Percentiles rank a stretch among this genome's conserved stretches.
These are phyloP conservation scores for Hoplodrina blanda DNA, from an alignment of 2,888 invertebrate species.

Conservation along the genomic window DNA sequence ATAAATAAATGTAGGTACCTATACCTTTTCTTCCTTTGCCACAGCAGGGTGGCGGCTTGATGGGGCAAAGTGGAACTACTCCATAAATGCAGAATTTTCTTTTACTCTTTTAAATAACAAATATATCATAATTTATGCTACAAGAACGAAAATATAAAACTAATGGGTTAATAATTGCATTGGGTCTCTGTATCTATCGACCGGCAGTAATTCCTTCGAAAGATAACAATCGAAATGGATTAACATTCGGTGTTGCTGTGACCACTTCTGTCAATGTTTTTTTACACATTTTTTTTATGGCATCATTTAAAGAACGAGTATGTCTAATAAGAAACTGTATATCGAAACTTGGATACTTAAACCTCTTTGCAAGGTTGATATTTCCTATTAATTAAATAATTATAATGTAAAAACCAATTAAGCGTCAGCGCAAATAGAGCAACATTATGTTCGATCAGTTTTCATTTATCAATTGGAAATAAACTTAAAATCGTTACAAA, in stretches of 20 bases:
- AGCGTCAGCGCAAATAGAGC: no score
- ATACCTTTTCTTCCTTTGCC: no score
- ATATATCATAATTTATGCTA: constrained; percentile 4
- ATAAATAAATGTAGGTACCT: no score
- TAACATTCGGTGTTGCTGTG: constrained; percentile 25
- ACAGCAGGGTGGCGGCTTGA: no score
- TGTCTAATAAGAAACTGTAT: neutral
- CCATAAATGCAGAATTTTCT: neutral
- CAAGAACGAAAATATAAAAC: constrained; percentile 4
- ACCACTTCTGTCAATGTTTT: constrained; percentile 4
- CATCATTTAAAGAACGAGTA: neutral
- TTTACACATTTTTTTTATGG: neutral
- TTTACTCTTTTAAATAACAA: constrained; percentile 1
- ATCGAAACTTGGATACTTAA: neutral
- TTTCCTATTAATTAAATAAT: no score
- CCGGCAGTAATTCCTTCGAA: constrained; percentile 48
- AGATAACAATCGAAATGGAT: constrained; percentile 65
- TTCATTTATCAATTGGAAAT: no score
- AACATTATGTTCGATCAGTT: no score
- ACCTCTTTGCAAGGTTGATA: no score
- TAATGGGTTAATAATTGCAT: constrained; percentile 71
- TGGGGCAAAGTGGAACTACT: no score
- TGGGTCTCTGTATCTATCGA: constrained; percentile 57
- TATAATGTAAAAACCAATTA: no score
- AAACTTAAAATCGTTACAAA: no score